Conservation (phyloP, 1,140 invertebrate species). For the Periplaneta americana region DNA sequence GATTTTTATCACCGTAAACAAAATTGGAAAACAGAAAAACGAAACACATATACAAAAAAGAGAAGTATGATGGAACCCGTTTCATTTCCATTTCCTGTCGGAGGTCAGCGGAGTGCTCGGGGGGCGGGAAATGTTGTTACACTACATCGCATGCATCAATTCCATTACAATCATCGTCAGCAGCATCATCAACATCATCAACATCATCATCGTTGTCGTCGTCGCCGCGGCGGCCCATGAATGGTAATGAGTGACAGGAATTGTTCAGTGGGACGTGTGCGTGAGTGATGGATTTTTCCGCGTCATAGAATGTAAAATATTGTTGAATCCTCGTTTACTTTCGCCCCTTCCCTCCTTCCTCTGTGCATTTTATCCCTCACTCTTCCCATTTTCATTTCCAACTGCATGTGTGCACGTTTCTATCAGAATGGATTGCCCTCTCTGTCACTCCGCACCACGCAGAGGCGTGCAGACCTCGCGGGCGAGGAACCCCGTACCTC, state of each 20-base stretch:
- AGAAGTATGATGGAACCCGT: not conserved
- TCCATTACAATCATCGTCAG: slow-evolving; percentile 4
- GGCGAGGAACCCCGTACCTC: no score
- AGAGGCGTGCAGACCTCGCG: no score
- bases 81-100: not conserved
- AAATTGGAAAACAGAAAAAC: not conserved
- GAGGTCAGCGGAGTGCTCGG: not conserved
- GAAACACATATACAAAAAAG: not conserved
- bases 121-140: slow-evolving; percentile 2
- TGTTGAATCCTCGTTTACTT: not conserved
- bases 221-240: not conserved
- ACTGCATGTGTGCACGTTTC: not conserved
- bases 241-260: slow-evolving; percentile 7
- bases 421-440: not conserved
- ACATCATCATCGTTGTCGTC: not conserved
- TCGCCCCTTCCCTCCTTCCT: not conserved
- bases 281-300: not conserved
- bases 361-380: not conserved
- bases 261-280: not conserved
- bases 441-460: no score
- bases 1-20: not conserved
- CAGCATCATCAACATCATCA: not conserved
- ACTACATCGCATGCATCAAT: slow-evolving; percentile 10
- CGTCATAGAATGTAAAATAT: not conserved
- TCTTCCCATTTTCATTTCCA: not conserved